phyloP scores from a whole-genome alignment of 2,113 vertebrate genomes.

The Mugil cephalus region DNA sequence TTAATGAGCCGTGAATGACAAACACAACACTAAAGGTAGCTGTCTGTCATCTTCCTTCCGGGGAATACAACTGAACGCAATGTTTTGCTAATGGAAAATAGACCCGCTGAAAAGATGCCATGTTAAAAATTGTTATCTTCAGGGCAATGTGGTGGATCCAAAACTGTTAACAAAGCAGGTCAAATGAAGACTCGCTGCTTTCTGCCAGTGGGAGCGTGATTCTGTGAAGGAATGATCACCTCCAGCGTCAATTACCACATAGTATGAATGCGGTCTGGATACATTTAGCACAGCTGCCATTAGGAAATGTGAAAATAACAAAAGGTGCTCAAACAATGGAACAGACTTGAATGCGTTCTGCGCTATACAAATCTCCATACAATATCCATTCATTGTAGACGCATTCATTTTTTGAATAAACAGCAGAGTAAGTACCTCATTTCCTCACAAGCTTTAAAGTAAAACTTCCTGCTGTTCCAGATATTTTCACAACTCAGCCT shows the following conservation, averaged over 20 bases:
- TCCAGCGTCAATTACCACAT: slow-evolving; percentile 40
- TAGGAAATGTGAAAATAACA: slow-evolving; percentile 7
- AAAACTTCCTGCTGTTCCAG: not conserved
- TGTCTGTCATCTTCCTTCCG: slow-evolving; percentile 54
- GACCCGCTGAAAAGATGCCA: slow-evolving; percentile 30
- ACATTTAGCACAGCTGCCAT: not conserved
- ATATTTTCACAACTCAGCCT: slow-evolving; percentile 23
- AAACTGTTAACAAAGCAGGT: slow-evolving; percentile 43
- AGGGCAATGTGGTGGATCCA: slow-evolving; percentile 38
- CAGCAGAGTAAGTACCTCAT: not conserved
- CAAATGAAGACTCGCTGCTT: slow-evolving; percentile 1
- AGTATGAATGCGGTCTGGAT: slow-evolving; percentile 3
- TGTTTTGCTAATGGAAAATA: slow-evolving; percentile 53
- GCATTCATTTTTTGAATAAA: not conserved
- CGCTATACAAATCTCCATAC: slow-evolving; percentile 19
- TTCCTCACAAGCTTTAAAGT: not conserved
- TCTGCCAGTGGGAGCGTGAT: slow-evolving; percentile 33
- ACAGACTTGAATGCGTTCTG: not conserved
- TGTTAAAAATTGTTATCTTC: slow-evolving; percentile 45
- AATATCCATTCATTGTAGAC: not conserved
- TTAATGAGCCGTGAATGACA: slow-evolving; percentile 76
- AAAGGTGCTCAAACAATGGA: slow-evolving; percentile 3
- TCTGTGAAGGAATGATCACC: slow-evolving; percentile 49
- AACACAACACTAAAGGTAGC: slow-evolving; percentile 52
- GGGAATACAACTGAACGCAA: slow-evolving; percentile 16